These are phyloP conservation scores for Clamator glandarius DNA, from an alignment of 2,797 vertebrate species.

Conservation along the genomic window DNA sequence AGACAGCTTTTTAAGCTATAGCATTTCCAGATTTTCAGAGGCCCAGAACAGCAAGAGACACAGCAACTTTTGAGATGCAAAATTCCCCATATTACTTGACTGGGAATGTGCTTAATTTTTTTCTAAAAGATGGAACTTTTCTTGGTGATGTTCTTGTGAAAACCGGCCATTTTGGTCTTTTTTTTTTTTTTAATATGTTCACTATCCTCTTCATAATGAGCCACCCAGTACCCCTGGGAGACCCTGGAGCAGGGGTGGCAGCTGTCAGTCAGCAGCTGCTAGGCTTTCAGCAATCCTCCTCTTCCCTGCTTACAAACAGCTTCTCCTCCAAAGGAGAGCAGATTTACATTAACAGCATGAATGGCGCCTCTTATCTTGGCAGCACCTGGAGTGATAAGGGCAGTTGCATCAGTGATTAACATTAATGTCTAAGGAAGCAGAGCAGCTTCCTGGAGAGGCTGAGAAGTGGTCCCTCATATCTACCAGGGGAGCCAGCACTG, in stretches of 20 bases:
- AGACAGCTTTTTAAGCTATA: background rate
- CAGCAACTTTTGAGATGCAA: background rate
- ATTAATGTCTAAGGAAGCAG: background rate
- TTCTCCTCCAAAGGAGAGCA: background rate
- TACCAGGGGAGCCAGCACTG: accelerated
- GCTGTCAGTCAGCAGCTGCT: background rate
- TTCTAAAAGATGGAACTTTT: background rate
- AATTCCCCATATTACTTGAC: background rate
- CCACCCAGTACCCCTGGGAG: background rate
- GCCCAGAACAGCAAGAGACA: background rate
- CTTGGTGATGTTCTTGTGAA: background rate
- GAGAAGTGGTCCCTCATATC: background rate
- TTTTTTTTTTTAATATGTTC: background rate
- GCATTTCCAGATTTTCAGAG: background rate
- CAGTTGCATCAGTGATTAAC: background rate
- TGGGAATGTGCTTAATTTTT: background rate
- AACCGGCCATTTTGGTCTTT: accelerated
- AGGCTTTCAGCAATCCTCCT: background rate
- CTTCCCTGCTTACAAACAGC: background rate
- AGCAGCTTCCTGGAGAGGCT: background rate
- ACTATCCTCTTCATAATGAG: background rate
- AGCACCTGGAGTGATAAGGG: background rate
- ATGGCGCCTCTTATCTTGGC: background rate
- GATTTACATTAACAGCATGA: background rate
- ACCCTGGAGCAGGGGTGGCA: background rate